Percentiles rank a stretch among this genome's conserved stretches.
Conservation (phyloP, 2,888 invertebrate genomes). For the Galerucella calmariensis region DNA sequence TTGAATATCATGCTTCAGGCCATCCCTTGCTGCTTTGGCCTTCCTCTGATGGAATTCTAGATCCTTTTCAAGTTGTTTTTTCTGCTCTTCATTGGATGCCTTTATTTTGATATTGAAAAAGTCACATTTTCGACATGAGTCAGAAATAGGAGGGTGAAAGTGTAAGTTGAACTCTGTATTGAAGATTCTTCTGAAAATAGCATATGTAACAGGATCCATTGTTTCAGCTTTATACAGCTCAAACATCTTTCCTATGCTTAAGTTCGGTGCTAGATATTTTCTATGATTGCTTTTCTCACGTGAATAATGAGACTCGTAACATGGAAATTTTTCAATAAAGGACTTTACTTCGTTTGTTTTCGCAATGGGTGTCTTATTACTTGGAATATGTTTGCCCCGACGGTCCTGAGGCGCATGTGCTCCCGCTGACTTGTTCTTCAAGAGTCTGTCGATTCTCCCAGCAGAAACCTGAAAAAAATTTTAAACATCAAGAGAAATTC, state of each 20-base stretch:
- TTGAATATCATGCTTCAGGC: conserved; percentile 13
- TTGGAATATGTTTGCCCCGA: conserved; percentile 36
- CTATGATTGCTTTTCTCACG: conserved; percentile 41
- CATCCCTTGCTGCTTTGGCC: conserved; percentile 26
- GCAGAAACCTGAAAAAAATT: neutral
- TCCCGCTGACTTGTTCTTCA: neutral
- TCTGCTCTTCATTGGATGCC: neutral
- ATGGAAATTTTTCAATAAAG: conserved; percentile 32
- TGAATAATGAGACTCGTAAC: conserved; percentile 46
- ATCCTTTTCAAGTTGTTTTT: conserved; percentile 28
- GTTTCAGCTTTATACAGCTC: conserved; percentile 1
- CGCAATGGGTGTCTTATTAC: conserved; percentile 40
- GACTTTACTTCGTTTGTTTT: conserved; percentile 38
- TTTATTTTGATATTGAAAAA: conserved; percentile 12
- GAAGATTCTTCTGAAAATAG: conserved; percentile 31
- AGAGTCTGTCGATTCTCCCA: neutral
- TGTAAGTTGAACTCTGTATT: conserved; percentile 34
- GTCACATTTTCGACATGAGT: conserved; percentile 37
- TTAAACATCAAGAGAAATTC: neutral
- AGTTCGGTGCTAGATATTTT: conserved; percentile 39
- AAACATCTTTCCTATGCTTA: neutral
- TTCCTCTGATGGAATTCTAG: conserved; percentile 29
- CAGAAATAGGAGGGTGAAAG: conserved; percentile 33
- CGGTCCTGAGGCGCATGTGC: conserved; percentile 13
- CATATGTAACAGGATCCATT: neutral